Evolutionary conservation across 2,797 vertebrate genomes (phyloP).

Genomic region (Molossus molossus): DNA sequence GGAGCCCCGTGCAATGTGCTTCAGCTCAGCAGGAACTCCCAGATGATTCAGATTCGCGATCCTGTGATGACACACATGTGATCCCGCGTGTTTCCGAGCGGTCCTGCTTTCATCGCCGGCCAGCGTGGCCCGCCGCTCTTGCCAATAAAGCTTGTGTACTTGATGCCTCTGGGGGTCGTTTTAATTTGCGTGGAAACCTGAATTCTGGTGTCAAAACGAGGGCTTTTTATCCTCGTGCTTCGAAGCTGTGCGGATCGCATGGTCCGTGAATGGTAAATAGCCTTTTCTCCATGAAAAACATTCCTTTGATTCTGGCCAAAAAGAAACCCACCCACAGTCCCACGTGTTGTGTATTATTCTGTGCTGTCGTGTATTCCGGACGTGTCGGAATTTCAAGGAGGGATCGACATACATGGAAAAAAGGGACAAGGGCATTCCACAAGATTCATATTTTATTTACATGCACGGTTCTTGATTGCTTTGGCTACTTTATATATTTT

Average conservation of each 20-base stretch:
- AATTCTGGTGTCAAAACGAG: constrained; percentile 85
- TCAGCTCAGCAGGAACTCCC: constrained; percentile 77
- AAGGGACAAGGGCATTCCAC: constrained; percentile 89
- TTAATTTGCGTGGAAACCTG: constrained; percentile 82
- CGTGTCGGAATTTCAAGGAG: constrained; percentile 90
- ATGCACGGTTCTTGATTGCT: neutral
- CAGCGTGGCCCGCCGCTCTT: constrained; percentile 84
- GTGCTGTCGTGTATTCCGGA: constrained; percentile 89
- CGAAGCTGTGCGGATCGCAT: constrained; percentile 86
- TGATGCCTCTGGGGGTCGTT: constrained; percentile 82
- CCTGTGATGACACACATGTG: constrained; percentile 35
- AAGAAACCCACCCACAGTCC: neutral
- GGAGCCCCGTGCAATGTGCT: neutral
- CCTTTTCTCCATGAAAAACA: constrained; percentile 79
- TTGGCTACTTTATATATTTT: neutral
- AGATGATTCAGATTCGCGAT: constrained; percentile 54
- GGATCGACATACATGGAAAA: constrained; percentile 88
- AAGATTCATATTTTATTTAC: constrained; percentile 85
- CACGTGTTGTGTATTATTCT: constrained; percentile 92
- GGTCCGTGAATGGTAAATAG: constrained; percentile 91
- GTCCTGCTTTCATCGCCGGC: constrained; percentile 77
- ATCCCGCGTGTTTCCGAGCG: neutral
- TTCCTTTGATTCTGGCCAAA: constrained; percentile 61
- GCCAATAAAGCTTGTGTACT: constrained; percentile 86
- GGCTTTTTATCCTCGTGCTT: constrained; percentile 80